Evolutionary conservation across 2,888 invertebrate species (phyloP).

Genomic region (Nomada fucata): DNA sequence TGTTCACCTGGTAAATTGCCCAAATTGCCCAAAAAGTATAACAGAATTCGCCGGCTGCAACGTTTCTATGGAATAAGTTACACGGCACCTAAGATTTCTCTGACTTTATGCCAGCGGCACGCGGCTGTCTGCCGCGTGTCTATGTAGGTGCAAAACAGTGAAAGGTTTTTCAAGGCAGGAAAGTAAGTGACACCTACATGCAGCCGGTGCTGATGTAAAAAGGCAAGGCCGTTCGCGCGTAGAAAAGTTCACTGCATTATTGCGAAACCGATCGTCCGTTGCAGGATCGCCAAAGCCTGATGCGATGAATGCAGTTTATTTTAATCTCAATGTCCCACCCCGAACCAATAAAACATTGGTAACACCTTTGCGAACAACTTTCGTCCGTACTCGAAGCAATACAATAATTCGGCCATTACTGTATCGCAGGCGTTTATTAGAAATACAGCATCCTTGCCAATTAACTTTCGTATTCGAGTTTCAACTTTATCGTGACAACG

Average conservation of each 20-base stretch:
- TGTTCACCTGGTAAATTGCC: neutral
- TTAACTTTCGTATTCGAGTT: no score
- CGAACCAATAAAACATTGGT: slow-evolving; percentile 38
- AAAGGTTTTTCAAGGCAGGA: slow-evolving; percentile 81
- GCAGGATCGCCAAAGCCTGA: slow-evolving; percentile 78
- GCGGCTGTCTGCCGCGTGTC: slow-evolving; percentile 71
- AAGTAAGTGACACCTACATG: slow-evolving; percentile 80
- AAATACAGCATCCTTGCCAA: neutral
- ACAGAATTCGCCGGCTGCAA: slow-evolving; percentile 34
- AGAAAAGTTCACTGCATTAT: slow-evolving; percentile 78
- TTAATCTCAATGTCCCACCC: slow-evolving; percentile 26
- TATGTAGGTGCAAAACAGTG: slow-evolving; percentile 79
- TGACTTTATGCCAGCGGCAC: slow-evolving; percentile 71
- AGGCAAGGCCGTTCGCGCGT: slow-evolving; percentile 78
- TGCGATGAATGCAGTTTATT: slow-evolving; percentile 47
- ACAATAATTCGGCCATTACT: no score
- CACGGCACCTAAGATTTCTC: slow-evolving; percentile 63
- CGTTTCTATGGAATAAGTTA: slow-evolving; percentile 53
- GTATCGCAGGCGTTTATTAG: neutral
- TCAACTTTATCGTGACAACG: no score
- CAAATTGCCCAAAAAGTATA: slow-evolving; percentile 1
- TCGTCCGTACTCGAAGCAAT: neutral
- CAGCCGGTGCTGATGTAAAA: slow-evolving; percentile 67
- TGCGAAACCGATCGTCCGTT: slow-evolving; percentile 77
- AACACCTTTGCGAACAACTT: neutral